These are phyloP conservation scores for Ariolimax columbianus DNA, from an alignment of 2,888 invertebrate genomes.

Conservation along the genomic window DNA sequence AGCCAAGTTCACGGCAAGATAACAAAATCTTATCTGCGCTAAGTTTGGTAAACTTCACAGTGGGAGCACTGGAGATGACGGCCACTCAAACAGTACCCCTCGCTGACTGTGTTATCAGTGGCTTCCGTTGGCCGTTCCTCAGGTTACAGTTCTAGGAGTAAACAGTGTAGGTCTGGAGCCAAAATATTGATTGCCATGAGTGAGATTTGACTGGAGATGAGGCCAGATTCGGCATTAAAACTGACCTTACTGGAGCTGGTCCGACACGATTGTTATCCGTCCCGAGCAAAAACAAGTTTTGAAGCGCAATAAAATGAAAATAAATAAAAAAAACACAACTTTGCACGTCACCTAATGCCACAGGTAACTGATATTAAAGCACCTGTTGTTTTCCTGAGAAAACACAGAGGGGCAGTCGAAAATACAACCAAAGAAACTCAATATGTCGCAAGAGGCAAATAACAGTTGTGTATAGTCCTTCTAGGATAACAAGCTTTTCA, in stretches of 20 bases:
- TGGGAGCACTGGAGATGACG: constrained; percentile 5
- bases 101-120: constrained; percentile 27
- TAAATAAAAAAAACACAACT: too few relatives aligned
- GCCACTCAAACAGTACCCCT: not conserved
- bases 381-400: too few relatives aligned
- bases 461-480: too few relatives aligned
- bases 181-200: constrained; percentile 31
- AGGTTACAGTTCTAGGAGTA: constrained; percentile 17
- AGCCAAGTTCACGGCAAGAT: constrained; percentile 21
- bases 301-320: too few relatives aligned
- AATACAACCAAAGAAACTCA: too few relatives aligned
- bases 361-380: too few relatives aligned
- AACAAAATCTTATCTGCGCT: constrained; percentile 32
- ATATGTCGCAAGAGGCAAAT: too few relatives aligned
- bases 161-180: constrained; percentile 29
- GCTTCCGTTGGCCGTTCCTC: constrained; percentile 11
- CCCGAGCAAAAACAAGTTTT: too few relatives aligned
- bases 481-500: too few relatives aligned
- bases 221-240: not conserved
- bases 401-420: too few relatives aligned
- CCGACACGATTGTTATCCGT: not conserved
- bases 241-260: not conserved
- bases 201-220: not conserved
- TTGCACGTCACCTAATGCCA: too few relatives aligned
- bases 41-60: constrained; percentile 31